Percentiles rank a stretch among this genome's conserved stretches.
Evolutionary conservation across 2,797 vertebrate genomes (phyloP).

Genomic region (Chiroxiphia lanceolata): DNA sequence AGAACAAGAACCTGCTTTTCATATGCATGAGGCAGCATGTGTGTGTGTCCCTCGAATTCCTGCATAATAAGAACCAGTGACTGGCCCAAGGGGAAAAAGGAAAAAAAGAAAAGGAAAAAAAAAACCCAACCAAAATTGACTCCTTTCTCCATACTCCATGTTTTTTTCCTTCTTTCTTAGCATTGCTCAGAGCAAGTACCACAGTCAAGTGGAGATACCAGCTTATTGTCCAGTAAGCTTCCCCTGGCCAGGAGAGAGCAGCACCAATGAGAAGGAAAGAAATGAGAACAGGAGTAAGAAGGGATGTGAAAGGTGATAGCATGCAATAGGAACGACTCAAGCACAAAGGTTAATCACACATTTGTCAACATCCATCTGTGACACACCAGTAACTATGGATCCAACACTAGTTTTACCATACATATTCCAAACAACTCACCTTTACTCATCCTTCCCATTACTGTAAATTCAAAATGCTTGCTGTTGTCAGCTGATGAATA

Average conservation of each 20-base stretch:
- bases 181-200: neutral
- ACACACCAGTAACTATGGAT: neutral
- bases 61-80: slow-evolving; percentile 66
- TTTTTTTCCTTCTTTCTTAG: neutral
- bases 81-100: neutral
- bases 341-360: neutral
- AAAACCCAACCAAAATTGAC: neutral
- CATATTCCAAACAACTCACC: slow-evolving; percentile 75
- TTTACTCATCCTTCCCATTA: slow-evolving; percentile 94
- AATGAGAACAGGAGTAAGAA: neutral
- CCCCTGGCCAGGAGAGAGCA: neutral
- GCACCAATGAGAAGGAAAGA: neutral
- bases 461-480: slow-evolving; percentile 95
- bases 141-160: neutral
- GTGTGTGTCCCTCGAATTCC: slow-evolving; percentile 58
- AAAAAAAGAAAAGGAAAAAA: neutral
- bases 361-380: neutral
- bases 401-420: neutral
- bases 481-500: slow-evolving; percentile 89
- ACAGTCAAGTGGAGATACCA: neutral
- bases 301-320: neutral
- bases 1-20: slow-evolving; percentile 43
- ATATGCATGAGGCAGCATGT: slow-evolving; percentile 46
- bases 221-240: neutral
- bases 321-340: neutral